A percentile compares a stretch with the other conserved stretches of the same genome.
Conservation (phyloP, 2,113 vertebrate species). For the Suncus etruscus region DNA sequence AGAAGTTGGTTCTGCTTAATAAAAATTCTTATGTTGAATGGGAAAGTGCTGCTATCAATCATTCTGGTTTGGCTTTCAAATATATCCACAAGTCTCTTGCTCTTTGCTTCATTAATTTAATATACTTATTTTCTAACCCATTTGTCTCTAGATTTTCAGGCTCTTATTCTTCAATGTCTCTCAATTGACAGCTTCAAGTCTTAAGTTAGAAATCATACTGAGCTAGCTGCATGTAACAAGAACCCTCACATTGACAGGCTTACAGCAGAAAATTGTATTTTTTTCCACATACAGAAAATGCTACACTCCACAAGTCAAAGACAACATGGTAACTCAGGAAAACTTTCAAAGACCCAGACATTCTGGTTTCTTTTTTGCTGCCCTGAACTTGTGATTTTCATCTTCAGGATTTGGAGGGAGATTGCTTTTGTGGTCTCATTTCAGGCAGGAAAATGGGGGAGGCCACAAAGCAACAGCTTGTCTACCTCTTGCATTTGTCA, state of each 20-base stretch:
- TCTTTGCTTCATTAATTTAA: background rate
- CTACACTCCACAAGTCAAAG: background rate
- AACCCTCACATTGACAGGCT: background rate
- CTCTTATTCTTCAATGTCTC: background rate
- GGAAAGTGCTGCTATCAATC: background rate
- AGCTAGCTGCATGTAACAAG: background rate
- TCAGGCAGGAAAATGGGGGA: background rate
- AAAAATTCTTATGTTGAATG: background rate
- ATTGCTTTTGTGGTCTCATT: background rate
- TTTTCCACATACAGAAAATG: slow-evolving; percentile 7
- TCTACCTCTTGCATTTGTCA: background rate
- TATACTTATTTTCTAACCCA: background rate
- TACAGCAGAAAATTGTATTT: background rate
- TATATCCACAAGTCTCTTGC: background rate
- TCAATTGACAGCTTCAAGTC: slow-evolving; percentile 39
- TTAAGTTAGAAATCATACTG: slow-evolving; percentile 22
- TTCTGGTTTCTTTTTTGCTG: background rate
- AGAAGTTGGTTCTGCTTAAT: background rate
- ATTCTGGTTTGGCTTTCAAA: background rate
- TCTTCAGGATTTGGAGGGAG: background rate
- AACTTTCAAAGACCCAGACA: background rate
- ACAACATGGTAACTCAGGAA: background rate
- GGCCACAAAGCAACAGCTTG: background rate
- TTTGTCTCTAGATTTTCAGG: background rate
- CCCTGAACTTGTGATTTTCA: background rate